A percentile compares a stretch with the other conserved stretches of the same genome.
Conservation (phyloP, 2,797 vertebrate species). For the Tragopan temminckii region DNA sequence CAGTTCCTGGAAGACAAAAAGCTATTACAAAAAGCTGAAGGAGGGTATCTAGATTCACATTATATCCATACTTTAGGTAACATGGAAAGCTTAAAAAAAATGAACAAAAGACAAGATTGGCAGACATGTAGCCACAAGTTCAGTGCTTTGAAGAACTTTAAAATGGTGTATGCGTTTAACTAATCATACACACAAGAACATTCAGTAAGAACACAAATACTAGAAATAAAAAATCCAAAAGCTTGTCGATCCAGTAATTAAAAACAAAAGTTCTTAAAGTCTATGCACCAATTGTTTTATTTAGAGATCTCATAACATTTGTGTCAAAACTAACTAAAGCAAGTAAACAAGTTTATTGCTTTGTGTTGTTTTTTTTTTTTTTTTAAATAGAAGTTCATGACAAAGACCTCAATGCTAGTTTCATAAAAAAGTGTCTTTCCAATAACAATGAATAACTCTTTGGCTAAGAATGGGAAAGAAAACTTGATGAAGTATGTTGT, state of each 20-base stretch:
- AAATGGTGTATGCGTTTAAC: neutral
- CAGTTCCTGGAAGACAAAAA: neutral
- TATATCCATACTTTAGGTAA: neutral
- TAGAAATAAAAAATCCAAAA: neutral
- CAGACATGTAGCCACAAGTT: neutral
- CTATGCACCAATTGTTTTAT: neutral
- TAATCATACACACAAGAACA: neutral
- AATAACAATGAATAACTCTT: neutral
- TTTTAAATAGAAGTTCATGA: neutral
- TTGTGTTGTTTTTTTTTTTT: too few relatives aligned
- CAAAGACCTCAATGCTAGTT: neutral
- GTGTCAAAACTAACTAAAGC: neutral
- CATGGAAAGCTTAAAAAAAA: neutral
- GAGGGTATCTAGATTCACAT: neutral
- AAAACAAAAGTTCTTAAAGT: fast-evolving
- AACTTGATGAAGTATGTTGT: neutral
- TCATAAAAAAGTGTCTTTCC: neutral
- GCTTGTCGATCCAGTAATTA: neutral
- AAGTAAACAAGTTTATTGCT: neutral
- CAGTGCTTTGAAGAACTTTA: neutral
- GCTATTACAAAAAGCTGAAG: neutral
- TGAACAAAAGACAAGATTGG: neutral
- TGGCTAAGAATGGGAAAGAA: neutral
- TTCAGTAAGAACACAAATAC: neutral
- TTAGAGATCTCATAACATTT: neutral